Evolutionary conservation across 1,140 invertebrate genomes (phyloP).

Genomic region (Zaprionus camerounensis): DNA sequence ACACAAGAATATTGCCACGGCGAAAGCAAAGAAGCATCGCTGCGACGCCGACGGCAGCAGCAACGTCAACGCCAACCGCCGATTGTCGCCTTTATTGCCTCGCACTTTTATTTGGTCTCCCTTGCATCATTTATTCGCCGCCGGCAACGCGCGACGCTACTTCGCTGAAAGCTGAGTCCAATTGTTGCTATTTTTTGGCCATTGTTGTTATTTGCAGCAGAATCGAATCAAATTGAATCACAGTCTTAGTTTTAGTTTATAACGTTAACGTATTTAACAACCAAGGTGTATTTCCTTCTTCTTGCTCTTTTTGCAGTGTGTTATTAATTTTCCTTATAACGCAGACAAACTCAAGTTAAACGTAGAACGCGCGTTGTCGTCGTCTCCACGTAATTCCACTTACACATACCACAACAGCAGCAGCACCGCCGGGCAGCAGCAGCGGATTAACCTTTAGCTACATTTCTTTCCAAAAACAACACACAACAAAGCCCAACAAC

Average conservation of each 20-base stretch:
- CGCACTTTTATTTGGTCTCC: conserved; percentile 16
- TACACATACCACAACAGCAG: conserved; percentile 69
- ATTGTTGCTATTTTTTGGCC: conserved; percentile 26
- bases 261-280: conserved; percentile 12
- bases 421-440: conserved; percentile 51
- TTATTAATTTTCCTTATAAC: conserved; percentile 44
- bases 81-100: conserved; percentile 23
- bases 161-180: conserved; percentile 18
- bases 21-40: conserved; percentile 53
- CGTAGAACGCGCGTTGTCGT: conserved; percentile 62
- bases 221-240: background rate
- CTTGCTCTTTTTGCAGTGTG: conserved; percentile 55
- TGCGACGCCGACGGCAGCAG: conserved; percentile 11
- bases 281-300: conserved; percentile 37
- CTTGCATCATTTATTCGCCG: conserved; percentile 43
- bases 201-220: background rate
- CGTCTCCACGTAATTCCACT: conserved; percentile 72
- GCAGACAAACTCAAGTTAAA: conserved; percentile 50
- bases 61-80: conserved; percentile 16
- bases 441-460: conserved; percentile 80
- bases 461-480: conserved; percentile 69
- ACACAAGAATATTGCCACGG: conserved; percentile 69
- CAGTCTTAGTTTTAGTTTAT: conserved; percentile 6
- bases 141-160: conserved; percentile 49
- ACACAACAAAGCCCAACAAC: conserved; percentile 59